phyloP scores from a whole-genome alignment of 2,113 vertebrate genomes.

The Pica pica region DNA sequence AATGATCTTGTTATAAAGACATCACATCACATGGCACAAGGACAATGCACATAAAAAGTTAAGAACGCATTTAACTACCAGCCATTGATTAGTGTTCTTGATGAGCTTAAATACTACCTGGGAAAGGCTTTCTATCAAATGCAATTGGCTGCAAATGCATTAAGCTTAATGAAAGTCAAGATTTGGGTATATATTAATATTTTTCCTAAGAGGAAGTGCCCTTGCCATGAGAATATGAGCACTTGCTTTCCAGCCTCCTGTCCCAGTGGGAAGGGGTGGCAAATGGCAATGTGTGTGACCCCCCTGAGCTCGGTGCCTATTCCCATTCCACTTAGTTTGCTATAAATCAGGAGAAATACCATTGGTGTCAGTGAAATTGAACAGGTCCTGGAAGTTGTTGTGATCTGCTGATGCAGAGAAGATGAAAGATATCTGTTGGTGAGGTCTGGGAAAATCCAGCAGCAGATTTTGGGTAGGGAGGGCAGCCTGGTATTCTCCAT shows the following conservation, averaged over 20 bases:
- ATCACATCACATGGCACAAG: neutral
- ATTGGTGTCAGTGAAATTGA: neutral
- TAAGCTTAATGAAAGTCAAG: neutral
- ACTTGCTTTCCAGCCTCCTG: neutral
- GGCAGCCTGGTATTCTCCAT: neutral
- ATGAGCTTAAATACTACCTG: slow-evolving; percentile 8
- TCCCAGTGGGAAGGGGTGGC: neutral
- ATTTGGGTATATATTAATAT: neutral
- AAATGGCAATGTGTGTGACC: neutral
- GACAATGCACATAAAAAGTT: slow-evolving; percentile 38
- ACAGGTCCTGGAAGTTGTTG: neutral
- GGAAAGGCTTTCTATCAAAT: slow-evolving; percentile 36
- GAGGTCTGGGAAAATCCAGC: neutral
- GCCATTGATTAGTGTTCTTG: neutral
- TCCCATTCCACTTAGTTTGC: slow-evolving; percentile 14
- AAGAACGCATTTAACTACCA: slow-evolving; percentile 39
- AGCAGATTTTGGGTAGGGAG: neutral
- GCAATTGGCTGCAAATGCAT: neutral
- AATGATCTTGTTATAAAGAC: slow-evolving; percentile 25
- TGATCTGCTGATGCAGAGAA: neutral
- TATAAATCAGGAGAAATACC: slow-evolving; percentile 10
- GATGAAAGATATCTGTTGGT: neutral
- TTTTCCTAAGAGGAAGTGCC: neutral
- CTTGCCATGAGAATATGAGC: neutral
- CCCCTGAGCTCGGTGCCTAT: neutral